These are phyloP conservation scores for Nasonia longicornis DNA, from an alignment of 1,140 invertebrate species.

Conservation along the genomic window DNA sequence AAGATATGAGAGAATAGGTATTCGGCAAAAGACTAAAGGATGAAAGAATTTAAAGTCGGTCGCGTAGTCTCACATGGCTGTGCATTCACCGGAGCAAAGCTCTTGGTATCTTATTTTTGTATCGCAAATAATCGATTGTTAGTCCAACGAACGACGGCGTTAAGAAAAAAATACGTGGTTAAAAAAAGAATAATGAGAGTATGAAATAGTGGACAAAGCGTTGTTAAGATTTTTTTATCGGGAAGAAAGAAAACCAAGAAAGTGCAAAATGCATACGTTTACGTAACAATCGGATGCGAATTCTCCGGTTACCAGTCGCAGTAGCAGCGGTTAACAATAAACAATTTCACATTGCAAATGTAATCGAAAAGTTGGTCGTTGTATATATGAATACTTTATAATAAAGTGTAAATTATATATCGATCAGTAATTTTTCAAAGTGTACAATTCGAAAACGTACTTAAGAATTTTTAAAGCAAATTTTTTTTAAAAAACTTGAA, in stretches of 20 bases:
- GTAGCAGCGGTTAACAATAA: constrained; percentile 40
- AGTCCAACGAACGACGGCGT: constrained; percentile 61
- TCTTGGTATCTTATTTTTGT: constrained; percentile 69
- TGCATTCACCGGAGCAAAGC: constrained; percentile 66
- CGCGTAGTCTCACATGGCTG: constrained; percentile 68
- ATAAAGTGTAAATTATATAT: constrained; percentile 27
- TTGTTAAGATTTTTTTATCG: constrained; percentile 22
- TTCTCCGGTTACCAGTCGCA: constrained; percentile 37
- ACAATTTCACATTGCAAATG: constrained; percentile 24
- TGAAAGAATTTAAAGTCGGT: constrained; percentile 54
- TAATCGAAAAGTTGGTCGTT: constrained; percentile 17
- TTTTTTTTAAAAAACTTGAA: constrained; percentile 18
- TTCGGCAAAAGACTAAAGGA: constrained; percentile 46
- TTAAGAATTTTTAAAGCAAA: constrained; percentile 26
- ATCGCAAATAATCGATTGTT: constrained; percentile 66
- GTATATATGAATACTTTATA: constrained; percentile 19
- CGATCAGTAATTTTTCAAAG: background rate
- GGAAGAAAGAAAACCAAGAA: constrained; percentile 15
- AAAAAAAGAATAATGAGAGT: constrained; percentile 25
- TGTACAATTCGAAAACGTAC: constrained; percentile 21
- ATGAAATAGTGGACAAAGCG: constrained; percentile 29
- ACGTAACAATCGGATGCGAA: constrained; percentile 1
- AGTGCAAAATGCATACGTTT: constrained; percentile 28
- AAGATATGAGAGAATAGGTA: constrained; percentile 34
- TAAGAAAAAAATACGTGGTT: constrained; percentile 32